phyloP scores from a whole-genome alignment of 2,113 vertebrate species.

The Pelusios castaneus region DNA sequence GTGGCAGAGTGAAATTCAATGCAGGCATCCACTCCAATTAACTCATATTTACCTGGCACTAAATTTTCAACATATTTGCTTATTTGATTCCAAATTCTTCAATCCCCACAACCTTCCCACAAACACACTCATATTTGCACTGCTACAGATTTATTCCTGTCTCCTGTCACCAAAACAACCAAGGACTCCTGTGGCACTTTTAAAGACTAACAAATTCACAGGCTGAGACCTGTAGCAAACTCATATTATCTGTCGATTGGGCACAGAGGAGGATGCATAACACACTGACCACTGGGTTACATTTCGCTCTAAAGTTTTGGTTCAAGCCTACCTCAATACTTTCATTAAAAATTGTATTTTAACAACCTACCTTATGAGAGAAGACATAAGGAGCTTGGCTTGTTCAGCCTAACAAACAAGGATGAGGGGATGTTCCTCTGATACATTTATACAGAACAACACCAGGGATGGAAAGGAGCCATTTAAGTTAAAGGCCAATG shows the following conservation, averaged over 20 bases:
- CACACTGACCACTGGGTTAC: background rate
- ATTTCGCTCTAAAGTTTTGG: background rate
- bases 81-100: background rate
- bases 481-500: background rate
- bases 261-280: background rate
- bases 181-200: too few species aligned
- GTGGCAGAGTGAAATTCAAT: constrained; percentile 74
- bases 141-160: background rate
- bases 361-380: background rate
- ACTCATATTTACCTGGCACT: background rate
- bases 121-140: background rate
- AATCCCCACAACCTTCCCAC: background rate
- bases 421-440: background rate
- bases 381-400: background rate
- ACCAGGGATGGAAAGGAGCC: background rate
- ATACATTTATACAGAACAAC: background rate
- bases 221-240: background rate
- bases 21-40: constrained; percentile 21
- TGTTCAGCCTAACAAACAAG: background rate
- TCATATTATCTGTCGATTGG: background rate
- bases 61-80: background rate
- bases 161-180: background rate
- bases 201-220: background rate
- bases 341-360: background rate
- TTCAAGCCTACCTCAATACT: background rate